phyloP scores from a whole-genome alignment of 23 tunicate species.

The Botrylloides violaceus region DNA sequence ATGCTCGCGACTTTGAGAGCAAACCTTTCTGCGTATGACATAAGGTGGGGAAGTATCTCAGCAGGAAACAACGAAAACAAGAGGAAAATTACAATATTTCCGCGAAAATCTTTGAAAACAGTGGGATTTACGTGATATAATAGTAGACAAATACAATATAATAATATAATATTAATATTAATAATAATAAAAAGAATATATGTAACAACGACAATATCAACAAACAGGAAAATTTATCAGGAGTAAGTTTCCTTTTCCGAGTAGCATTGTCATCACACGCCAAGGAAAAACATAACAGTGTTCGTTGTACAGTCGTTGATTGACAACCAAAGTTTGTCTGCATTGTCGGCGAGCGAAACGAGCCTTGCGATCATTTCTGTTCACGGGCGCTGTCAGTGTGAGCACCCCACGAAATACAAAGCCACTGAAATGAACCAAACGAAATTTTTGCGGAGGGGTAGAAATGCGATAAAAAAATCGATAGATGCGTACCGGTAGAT shows the following conservation, averaged over 20 bases:
- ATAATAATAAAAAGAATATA: not conserved
- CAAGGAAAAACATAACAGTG: not conserved
- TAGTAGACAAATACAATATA: not conserved
- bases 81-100: not conserved
- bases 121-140: not conserved
- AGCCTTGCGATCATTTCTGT: no score
- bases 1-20: no score
- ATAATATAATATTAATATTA: not conserved
- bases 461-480: no score
- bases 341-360: no score
- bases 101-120: constrained; percentile 2
- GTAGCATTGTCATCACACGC: not conserved
- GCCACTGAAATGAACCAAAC: no score
- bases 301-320: not conserved
- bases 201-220: not conserved
- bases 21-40: not conserved
- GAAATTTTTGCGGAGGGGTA: no score
- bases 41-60: not conserved
- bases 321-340: no score
- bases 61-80: not conserved
- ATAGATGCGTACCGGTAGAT: no score
- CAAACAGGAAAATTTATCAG: no score
- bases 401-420: no score
- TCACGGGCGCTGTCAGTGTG: no score
- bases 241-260: not conserved